Evolutionary conservation across 2,888 invertebrate species (phyloP), one percentile per base, ranked within the genome.

Genomic region (Drosophila diplacantha): DNA sequence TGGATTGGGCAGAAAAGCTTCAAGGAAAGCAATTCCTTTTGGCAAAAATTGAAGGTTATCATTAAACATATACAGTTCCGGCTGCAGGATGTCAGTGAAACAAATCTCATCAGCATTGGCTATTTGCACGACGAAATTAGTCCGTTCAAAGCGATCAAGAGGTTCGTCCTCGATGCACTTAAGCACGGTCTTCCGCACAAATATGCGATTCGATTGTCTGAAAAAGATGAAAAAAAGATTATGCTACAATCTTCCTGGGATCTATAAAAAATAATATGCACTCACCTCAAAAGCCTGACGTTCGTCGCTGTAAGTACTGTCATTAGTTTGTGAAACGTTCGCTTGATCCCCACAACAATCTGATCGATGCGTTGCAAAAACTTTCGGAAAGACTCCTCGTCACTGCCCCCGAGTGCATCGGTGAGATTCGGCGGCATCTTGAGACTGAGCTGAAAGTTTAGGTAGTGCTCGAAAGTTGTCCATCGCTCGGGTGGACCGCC

Each of bases 1-100:
- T 14, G 85, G 84, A 37, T 72, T 61, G 5, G 55, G 39, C 5
- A 85, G 43, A 60, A 86, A 85, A n/a, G 54, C 55, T 9, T 62
- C 53, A n/a, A 85, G 62, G 37, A 86, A 85, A 5, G 71, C 64
- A 8, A 85, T 62, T 3, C 85, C 85, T 16, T 67, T 74, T n/a
- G 85, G 85, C 49, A 85, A 54, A 67, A 62, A 69, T 47, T 84
- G 83, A 29, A 86, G 77, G 3, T 75, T 72, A 39, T 86, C 80
- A 46, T 72, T 58, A 31, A 86, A 85, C 11, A 66, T 47, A 66
- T 85, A 72, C 24, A 85, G 41, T 5, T 73, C 72, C 3, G 85
- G 85, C 12, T 74, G 58, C 29, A 74, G 14, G 50, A 85, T 83
- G 59, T 85, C 72, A 38, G 68, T 79, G 18, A 78, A 85, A 3